phyloP scores from a whole-genome alignment of 2,888 invertebrate species.

The Phengaris arion region DNA sequence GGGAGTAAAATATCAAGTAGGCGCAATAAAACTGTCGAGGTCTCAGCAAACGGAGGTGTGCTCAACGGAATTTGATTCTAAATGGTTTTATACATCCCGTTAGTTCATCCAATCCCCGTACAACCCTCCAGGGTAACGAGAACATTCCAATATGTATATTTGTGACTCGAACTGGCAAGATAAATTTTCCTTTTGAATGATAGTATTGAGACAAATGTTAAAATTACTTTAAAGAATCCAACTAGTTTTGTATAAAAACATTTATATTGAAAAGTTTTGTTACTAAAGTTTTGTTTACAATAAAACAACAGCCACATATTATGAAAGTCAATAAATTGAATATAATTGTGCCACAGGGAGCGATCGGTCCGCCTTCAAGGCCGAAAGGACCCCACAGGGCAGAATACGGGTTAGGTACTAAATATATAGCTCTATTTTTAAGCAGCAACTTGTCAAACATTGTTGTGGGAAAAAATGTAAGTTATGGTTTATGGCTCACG shows the following conservation, averaged over 20 bases:
- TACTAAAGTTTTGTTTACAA: not conserved
- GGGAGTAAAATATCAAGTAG: conserved; percentile 27
- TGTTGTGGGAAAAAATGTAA: conserved; percentile 1
- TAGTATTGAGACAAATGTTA: not conserved
- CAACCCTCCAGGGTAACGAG: conserved; percentile 4
- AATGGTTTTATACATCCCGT: conserved; percentile 18
- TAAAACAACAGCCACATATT: conserved; percentile 17
- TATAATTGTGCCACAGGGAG: conserved; percentile 39
- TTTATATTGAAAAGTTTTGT: no score
- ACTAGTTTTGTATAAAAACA: no score
- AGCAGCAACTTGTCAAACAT: conserved; percentile 15
- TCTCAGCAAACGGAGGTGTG: conserved; percentile 7
- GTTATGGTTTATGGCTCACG: not conserved
- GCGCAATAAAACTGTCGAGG: conserved; percentile 1
- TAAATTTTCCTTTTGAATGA: not conserved
- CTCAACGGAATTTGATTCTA: conserved; percentile 22
- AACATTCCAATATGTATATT: conserved; percentile 11
- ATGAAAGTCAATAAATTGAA: conserved; percentile 37
- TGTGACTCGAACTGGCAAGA: not conserved
- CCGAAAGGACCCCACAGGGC: conserved; percentile 32
- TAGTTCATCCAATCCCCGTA: conserved; percentile 11
- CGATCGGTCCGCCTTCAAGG: conserved; percentile 38
- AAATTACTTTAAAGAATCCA: no score
- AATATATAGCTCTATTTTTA: conserved; percentile 17
- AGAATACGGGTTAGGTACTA: conserved; percentile 6